Base-by-base conservation (phyloP, 2,888 invertebrate species). In the Agonum fuliginosum region DNA sequence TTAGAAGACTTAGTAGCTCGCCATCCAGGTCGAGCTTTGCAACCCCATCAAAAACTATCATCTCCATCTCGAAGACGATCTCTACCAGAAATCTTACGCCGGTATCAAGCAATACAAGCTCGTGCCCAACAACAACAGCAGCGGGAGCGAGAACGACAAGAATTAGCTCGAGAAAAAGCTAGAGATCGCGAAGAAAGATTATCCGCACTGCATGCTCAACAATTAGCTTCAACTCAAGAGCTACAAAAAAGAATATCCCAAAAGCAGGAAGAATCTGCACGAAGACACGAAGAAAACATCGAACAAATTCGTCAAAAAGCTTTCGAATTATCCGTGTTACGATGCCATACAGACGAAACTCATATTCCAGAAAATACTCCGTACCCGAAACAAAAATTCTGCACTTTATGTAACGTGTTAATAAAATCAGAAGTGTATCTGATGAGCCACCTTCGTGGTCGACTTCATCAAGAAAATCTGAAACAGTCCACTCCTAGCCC, bases 41-140 rank as follows among this genome's bases (percentile, higher is more conserved):
- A 97, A 81, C 89, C 98, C 51, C 98, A 98, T 86, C 97, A 97
- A 81, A 98, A 98, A 85, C 88, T 99, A 0, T 97, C 97, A 0
- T 96, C 96, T 58, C 97, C 97, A 0, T 94, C 96, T 0, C 90
- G 96, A n/a, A 91, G 94, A 73, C 90, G 95, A 41, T 94, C 94
- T n/a, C 84, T 95, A n/a, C 93, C 94, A 22, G 95, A 95, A 83
- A 95, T 96, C 0, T 86, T 96, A 17, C 87, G 91, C 79, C 89
- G 90, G 78, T 94, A 97, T 81, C 96, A 97, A 86, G 95, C 94
- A 0, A 97, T 97, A 84, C 97, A 98, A 84, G 95, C 95, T 0
- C 91, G 95, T 78, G 99, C 99, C 0, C 95, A 97, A 82, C 92
- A 95, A 78, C 94, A 97, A 82, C 91, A 91, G 82, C 94, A 94